Evolutionary conservation across 2,113 vertebrate genomes (phyloP), one percentile per base, ranked within the genome.

Genomic region (Panurus biarmicus): DNA sequence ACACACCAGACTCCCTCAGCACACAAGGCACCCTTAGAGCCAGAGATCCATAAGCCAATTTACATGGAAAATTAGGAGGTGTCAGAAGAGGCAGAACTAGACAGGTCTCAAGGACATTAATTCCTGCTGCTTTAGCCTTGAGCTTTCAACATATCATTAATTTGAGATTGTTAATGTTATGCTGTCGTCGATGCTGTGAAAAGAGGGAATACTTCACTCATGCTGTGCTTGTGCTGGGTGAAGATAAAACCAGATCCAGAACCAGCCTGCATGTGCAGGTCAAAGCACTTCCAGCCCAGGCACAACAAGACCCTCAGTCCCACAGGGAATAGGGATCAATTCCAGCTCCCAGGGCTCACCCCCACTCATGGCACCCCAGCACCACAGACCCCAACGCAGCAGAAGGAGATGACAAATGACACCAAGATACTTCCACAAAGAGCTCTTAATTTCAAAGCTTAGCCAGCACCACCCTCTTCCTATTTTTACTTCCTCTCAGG

Each of bases 21-120:
- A 79, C 79, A 90, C 74, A 91, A 33, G 73, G 22, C 74, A 83
- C 87, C 89, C 94, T 82, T 47, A 79, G 58, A 94, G 81, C 87
- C 87, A 92, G 88, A 79, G 76, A 91, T 78, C 82, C 79, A 85
- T 83, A 94, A 79, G 67, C 50, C 78, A 96, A 95, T 95, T 95
- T 95, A 85, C 91, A 96, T 91, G 81, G 85, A 73, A 94, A 95
- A 95, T 96, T 91, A 95, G 91, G 93, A 94, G 87, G 89, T 93
- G 91, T 93, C 81, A 89, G 67, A 91, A 94, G 56, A 96, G 21
- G 67, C 89, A 92, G 78, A 95, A 79, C 74, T 33, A 95, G 87
- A 91, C 89, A 94, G 85, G 77, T 94, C 87, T 96, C 91, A 94
- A 91, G 94, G 93, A 94, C 94, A 95, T 96, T 95, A 92, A 94